phyloP scores from a whole-genome alignment of 2,797 vertebrate genomes.

The Bovichtus variegatus region DNA sequence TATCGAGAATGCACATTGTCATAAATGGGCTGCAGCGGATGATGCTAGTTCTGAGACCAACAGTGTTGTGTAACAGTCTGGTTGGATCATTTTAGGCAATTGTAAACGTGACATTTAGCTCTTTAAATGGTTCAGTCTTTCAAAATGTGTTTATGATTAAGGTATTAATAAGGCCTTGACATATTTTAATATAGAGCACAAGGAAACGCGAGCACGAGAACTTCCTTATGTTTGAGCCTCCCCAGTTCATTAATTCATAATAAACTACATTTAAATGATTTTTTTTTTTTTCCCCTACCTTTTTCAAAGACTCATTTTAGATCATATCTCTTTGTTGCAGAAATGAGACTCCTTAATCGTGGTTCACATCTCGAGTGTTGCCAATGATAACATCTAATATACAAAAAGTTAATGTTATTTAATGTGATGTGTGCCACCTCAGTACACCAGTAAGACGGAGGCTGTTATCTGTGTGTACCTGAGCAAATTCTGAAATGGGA shows the following conservation, averaged over 20 bases:
- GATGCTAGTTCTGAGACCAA: neutral
- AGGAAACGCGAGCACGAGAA: slow-evolving; percentile 25
- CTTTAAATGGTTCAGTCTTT: slow-evolving; percentile 29
- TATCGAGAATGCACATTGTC: slow-evolving; percentile 4
- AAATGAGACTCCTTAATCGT: slow-evolving; percentile 16
- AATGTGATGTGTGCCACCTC: slow-evolving; percentile 34
- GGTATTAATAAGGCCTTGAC: slow-evolving; percentile 52
- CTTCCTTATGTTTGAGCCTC: slow-evolving; percentile 50
- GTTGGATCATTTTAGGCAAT: slow-evolving; percentile 3
- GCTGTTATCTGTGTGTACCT: slow-evolving; percentile 61
- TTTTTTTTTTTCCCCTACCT: neutral
- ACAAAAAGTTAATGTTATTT: slow-evolving; percentile 38
- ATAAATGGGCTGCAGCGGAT: slow-evolving; percentile 24
- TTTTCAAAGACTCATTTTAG: slow-evolving; percentile 43
- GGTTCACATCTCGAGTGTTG: neutral
- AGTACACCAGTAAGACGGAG: slow-evolving; percentile 15
- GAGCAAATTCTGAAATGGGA: slow-evolving; percentile 64
- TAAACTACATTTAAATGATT: slow-evolving; percentile 44
- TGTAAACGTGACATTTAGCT: slow-evolving; percentile 28
- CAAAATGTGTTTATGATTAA: slow-evolving; percentile 52
- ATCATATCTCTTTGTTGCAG: slow-evolving; percentile 33
- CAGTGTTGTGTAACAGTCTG: slow-evolving; percentile 7
- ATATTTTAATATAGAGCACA: slow-evolving; percentile 48
- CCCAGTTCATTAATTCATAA: slow-evolving; percentile 64
- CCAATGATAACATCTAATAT: slow-evolving; percentile 30